Evolutionary conservation across 37 sponge, comb jelly and placozoan genomes (phyloP).

Genomic region (Chondrosia reniformis): DNA sequence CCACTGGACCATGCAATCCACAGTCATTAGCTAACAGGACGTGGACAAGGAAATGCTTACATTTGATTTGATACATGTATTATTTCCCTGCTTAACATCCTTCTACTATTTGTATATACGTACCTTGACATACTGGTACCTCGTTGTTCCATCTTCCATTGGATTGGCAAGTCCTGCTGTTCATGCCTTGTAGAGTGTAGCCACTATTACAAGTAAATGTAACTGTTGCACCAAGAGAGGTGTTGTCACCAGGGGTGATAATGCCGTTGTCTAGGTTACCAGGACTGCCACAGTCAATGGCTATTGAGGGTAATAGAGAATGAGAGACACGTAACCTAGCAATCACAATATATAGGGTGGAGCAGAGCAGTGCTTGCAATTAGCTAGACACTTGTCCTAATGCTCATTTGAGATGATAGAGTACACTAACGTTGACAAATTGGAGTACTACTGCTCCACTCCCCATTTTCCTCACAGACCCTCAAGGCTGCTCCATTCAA

Average conservation of each 20-base stretch:
- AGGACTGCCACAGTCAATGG: neutral
- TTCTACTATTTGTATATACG: neutral
- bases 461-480: neutral
- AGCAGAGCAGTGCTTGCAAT: neutral
- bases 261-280: neutral
- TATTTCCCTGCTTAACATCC: neutral
- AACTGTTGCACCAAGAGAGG: neutral
- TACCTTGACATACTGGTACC: neutral
- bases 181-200: neutral
- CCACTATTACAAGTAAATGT: neutral
- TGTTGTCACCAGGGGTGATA: neutral
- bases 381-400: neutral
- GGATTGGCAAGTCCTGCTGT: neutral
- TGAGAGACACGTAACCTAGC: neutral
- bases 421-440: neutral
- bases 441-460: neutral
- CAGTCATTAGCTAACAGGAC: constrained; percentile 2
- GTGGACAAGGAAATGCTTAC: neutral
- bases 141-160: neutral
- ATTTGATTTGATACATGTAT: neutral
- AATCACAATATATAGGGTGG: neutral
- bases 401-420: too few relatives aligned
- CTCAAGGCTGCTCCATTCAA: neutral
- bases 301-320: neutral
- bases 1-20: neutral